Percentiles rank a stretch among this genome's conserved stretches.
Conservation (phyloP, 2,113 vertebrate species). For the Macrotis lagotis region DNA sequence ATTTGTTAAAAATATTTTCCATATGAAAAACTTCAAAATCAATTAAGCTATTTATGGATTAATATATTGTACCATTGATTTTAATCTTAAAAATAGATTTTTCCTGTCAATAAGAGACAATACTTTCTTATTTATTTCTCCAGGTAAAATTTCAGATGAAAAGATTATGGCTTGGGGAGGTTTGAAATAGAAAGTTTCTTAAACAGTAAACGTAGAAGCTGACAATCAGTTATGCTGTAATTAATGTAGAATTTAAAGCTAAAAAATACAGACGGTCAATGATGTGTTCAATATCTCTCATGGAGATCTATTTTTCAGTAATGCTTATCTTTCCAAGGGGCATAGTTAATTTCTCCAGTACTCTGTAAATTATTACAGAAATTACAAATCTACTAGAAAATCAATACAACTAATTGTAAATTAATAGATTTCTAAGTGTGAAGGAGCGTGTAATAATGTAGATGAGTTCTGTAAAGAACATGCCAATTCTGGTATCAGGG, state of each 20-base stretch:
- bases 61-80: conserved; percentile 7
- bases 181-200: conserved; percentile 72
- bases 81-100: conserved; percentile 23
- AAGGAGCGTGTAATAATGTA: conserved; percentile 79
- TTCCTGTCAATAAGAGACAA: conserved; percentile 16
- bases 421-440: conserved; percentile 84
- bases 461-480: conserved; percentile 79
- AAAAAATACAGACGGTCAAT: conserved; percentile 78
- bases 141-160: conserved; percentile 60
- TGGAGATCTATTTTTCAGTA: conserved; percentile 73
- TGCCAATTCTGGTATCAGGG: conserved; percentile 74
- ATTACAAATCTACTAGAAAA: conserved; percentile 82
- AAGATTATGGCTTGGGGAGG: conserved; percentile 38
- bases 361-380: conserved; percentile 83
- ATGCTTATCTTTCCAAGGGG: conserved; percentile 81
- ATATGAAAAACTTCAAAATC: not conserved
- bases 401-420: conserved; percentile 87
- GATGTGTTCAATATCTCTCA: conserved; percentile 82
- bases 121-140: conserved; percentile 40
- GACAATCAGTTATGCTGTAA: conserved; percentile 83
- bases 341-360: conserved; percentile 80
- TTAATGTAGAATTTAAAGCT: conserved; percentile 87
- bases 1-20: not conserved
- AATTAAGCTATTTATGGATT: not conserved
- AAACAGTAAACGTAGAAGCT: conserved; percentile 77